Base-by-base conservation (phyloP, 2,888 invertebrate genomes). In the Kuschelorhynchus macadamiae region DNA sequence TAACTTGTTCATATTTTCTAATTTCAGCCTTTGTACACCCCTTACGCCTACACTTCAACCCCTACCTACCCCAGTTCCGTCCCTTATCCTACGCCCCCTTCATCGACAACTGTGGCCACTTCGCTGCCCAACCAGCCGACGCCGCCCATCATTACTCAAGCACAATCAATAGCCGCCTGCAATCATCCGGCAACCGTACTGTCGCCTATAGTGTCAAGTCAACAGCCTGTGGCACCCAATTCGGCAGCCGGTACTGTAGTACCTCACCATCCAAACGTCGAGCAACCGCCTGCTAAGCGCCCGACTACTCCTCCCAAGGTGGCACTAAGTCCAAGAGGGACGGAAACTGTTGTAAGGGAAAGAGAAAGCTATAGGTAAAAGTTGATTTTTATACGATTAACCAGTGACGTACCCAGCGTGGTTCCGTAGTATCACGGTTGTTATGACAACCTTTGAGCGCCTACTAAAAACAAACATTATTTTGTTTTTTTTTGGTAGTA, bases 281-380 rank as follows among this genome's bases (percentile, higher is more conserved):
- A 46, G 46, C 44, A 55, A 41, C 47, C 47, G 5, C 60, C 60
- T 16, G 17, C 25, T 9, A 65, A 64, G 33, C 36, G 61, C n/a
- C 33, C 60, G 32, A 32, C 53, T 3, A 33, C 65, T 14, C 25
- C 55, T 32, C 53, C 50, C 61, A 75, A 46, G 71, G 60, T 67
- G 16, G 47, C 63, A 1, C 11, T 56, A 11, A 70, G 66, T 36
- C 66, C 62, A n/a, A 55, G 65, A 49, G 57, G 57, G 1, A n/a
- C 42, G 7, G 70, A 66, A 9, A 41, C 33, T 9, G 39, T 55
- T 14, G 65, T 64, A 76, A 87, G 93, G 78, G 94, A 95, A 83
- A 87, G 94, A 74, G 94, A 94, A 81, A 93, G 91, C 83, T 94
- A 93, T 86, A 94, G 94, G 94, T 94, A 86, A 76, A 67, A 32